Conservation (phyloP, 2,888 invertebrate species). For the Apantesis nais region DNA sequence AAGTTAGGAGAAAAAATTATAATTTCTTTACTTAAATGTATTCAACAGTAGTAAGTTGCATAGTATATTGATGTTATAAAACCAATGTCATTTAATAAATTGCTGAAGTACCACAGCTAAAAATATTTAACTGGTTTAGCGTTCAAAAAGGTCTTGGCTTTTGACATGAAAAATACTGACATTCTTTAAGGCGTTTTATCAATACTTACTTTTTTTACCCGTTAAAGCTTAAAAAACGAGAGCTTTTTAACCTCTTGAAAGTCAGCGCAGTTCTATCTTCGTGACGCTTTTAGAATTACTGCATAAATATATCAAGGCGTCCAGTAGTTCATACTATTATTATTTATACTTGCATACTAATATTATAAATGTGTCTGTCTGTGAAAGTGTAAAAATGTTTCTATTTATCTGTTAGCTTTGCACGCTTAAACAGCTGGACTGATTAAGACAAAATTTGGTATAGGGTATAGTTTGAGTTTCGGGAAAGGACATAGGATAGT, state of each 20-base stretch:
- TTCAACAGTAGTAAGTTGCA: neutral
- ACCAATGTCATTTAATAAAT: neutral
- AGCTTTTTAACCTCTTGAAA: neutral
- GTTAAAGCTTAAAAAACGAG: neutral
- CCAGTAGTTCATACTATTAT: too few species aligned
- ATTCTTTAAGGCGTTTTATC: neutral
- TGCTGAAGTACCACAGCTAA: neutral
- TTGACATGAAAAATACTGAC: neutral
- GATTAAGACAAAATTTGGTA: too few species aligned
- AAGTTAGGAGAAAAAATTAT: neutral
- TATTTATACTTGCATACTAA: too few species aligned
- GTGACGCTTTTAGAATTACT: neutral
- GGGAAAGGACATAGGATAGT: too few species aligned
- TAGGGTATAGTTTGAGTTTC: too few species aligned
- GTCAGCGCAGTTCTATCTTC: neutral
- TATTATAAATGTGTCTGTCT: too few species aligned
- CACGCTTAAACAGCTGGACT: too few species aligned
- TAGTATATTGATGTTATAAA: neutral
- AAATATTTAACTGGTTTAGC: neutral
- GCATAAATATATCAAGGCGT: neutral
- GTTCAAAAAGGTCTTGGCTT: neutral
- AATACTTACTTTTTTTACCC: neutral
- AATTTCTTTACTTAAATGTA: constrained; percentile 1
- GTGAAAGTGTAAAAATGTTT: too few species aligned
- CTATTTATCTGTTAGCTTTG: too few species aligned